Evolutionary conservation across 1,140 invertebrate genomes (phyloP), one percentile per base, ranked within the genome.

Genomic region (Elysia chlorotica): DNA sequence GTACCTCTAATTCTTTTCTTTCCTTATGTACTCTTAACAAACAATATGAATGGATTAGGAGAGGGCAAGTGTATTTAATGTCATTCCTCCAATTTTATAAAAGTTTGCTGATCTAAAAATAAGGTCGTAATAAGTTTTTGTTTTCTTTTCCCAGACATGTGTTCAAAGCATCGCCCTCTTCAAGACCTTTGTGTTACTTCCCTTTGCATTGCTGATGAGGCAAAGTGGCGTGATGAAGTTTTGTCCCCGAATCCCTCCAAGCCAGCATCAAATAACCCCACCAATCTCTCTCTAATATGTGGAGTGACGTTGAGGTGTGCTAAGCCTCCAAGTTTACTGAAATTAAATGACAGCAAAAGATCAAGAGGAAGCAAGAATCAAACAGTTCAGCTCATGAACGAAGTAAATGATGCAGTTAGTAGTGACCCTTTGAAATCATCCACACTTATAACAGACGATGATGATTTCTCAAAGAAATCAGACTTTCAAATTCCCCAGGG

Each of bases 371-470:
- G 5, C 30, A 70, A 75, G 31, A 79, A 76, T 62, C 78, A 76
- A 54, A 79, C 90, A 31, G 90, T 91, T 41, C 88, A 89, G 63
- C 88, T 90, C 17, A 89, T 91, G 89, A 91, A 91, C 76, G 89
- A 90, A 83, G 90, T 90, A 23, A 91, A 91, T 80, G 89, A 90
- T 81, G 90, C 89, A 36, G 86, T 86, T 6, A 90, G 85, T 73
- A 88, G 79, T 76, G 81, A 83, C 30, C 21, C 56, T 54, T 71
- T 21, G 57, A 71, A 37, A n/a, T n/a, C n/a, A 73, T 79, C 73
- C 48, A 72, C 30, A 54, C 72, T 68, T 33, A 77, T 70, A 3
- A 63, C 61, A 10, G 67, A 70, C 48, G 67, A 56, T n/a, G n/a
- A n/a, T n/a, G 31, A 59, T 70, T 57, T 59, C 38, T 65, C 35